Conservation (phyloP, 2,113 vertebrate species). For the Jacana jacana region DNA sequence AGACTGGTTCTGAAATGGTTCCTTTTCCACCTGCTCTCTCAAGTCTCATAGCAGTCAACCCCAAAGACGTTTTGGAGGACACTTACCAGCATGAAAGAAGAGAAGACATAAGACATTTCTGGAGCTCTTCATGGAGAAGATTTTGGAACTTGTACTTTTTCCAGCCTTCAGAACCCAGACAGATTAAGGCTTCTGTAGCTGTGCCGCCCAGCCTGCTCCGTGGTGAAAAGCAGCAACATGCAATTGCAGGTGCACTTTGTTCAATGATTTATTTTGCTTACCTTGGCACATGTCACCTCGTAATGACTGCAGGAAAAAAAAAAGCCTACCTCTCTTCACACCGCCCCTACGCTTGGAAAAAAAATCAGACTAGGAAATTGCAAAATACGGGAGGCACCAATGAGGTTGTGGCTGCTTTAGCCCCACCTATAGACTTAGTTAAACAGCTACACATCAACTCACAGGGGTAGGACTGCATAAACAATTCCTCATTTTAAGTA, state of each 20-base stretch:
- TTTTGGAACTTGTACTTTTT: background rate
- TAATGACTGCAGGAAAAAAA: background rate
- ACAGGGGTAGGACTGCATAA: background rate
- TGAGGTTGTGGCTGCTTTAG: background rate
- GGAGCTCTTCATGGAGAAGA: background rate
- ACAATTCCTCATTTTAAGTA: background rate
- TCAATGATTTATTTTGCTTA: background rate
- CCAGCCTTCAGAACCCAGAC: background rate
- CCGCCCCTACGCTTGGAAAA: background rate
- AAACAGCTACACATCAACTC: background rate
- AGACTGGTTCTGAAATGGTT: background rate
- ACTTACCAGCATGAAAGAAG: slow-evolving; percentile 51
- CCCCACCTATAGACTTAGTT: background rate
- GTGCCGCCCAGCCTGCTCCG: background rate
- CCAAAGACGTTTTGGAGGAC: background rate
- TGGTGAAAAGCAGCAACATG: background rate
- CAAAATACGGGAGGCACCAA: background rate
- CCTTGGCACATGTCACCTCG: background rate
- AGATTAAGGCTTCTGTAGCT: background rate
- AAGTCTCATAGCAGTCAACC: background rate
- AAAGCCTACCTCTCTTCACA: background rate
- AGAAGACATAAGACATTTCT: background rate
- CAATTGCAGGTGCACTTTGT: background rate
- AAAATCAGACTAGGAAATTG: background rate
- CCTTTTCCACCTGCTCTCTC: background rate